Percentiles rank a stretch among this genome's conserved stretches.
Evolutionary conservation across 2,888 invertebrate species (phyloP).

Genomic region (Platycheirus albimanus): DNA sequence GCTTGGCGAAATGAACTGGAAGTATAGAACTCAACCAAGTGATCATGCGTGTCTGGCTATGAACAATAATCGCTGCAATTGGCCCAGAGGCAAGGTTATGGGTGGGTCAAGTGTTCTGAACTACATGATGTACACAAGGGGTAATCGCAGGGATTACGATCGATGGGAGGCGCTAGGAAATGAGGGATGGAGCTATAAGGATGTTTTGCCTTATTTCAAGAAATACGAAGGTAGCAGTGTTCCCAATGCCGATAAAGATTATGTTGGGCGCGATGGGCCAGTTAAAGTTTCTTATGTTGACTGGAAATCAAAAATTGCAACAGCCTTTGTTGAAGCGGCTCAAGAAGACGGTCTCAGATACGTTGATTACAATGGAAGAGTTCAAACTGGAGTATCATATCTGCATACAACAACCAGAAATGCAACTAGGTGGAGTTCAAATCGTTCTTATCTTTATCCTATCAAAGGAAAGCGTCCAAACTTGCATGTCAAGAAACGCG

Average conservation of each 20-base stretch:
- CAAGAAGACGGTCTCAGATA: conserved; percentile 86
- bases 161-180: conserved; percentile 89
- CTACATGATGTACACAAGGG: conserved; percentile 91
- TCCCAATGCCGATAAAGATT: conserved; percentile 82
- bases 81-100: conserved; percentile 91
- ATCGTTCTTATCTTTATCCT: conserved; percentile 85
- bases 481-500: conserved; percentile 84
- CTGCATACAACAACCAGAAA: conserved; percentile 85
- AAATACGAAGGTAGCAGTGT: conserved; percentile 89
- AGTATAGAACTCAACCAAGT: conserved; percentile 90
- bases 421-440: conserved; percentile 85
- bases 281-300: conserved; percentile 85
- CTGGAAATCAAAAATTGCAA: conserved; percentile 85
- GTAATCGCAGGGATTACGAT: conserved; percentile 89
- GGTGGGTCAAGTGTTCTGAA: conserved; percentile 92
- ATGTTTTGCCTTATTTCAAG: conserved; percentile 90
- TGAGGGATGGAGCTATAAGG: conserved; percentile 88
- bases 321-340: conserved; percentile 86
- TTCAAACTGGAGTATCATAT: conserved; percentile 86
- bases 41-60: conserved; percentile 89
- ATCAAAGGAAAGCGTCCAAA: conserved; percentile 84
- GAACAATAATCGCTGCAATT: conserved; percentile 89
- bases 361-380: conserved; percentile 87
- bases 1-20: conserved; percentile 89
- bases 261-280: conserved; percentile 84